These are phyloP conservation scores for Coreius guichenoti DNA, from an alignment of 2,797 vertebrate genomes.

Conservation along the genomic window DNA sequence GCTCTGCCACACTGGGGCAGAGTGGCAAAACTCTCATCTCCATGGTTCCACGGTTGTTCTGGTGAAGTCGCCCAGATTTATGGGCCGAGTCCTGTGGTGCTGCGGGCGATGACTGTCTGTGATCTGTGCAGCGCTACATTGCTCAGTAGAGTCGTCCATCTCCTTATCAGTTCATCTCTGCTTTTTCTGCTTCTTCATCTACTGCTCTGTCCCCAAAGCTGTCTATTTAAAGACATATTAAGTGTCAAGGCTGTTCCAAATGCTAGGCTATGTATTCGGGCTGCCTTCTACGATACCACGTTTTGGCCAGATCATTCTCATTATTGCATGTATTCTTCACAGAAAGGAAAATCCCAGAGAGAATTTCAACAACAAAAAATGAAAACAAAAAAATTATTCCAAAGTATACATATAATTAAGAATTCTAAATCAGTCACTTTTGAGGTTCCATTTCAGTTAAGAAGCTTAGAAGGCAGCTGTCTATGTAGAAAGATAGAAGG, in stretches of 20 bases:
- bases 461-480: background rate
- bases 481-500: background rate
- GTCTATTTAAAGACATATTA: background rate
- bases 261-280: background rate
- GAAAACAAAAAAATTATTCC: background rate
- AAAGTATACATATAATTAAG: background rate
- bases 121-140: slow-evolving; percentile 43
- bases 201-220: background rate
- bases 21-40: slow-evolving; percentile 61
- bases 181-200: slow-evolving; percentile 11
- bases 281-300: background rate
- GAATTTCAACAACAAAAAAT: background rate
- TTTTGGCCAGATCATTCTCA: slow-evolving; percentile 2
- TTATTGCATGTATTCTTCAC: background rate
- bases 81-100: slow-evolving; percentile 60
- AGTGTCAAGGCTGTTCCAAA: background rate
- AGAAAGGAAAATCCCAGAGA: background rate
- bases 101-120: slow-evolving; percentile 49
- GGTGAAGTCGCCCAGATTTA: slow-evolving; percentile 54
- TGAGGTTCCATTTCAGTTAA: background rate
- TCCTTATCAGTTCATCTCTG: slow-evolving; percentile 39
- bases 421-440: background rate
- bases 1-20: slow-evolving; percentile 51
- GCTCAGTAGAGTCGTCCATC: slow-evolving; percentile 30
- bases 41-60: slow-evolving; percentile 65